A percentile compares a stretch with the other conserved stretches of the same genome.
phyloP scores from a whole-genome alignment of 2,888 invertebrate species.

The Aphodius granarius region DNA sequence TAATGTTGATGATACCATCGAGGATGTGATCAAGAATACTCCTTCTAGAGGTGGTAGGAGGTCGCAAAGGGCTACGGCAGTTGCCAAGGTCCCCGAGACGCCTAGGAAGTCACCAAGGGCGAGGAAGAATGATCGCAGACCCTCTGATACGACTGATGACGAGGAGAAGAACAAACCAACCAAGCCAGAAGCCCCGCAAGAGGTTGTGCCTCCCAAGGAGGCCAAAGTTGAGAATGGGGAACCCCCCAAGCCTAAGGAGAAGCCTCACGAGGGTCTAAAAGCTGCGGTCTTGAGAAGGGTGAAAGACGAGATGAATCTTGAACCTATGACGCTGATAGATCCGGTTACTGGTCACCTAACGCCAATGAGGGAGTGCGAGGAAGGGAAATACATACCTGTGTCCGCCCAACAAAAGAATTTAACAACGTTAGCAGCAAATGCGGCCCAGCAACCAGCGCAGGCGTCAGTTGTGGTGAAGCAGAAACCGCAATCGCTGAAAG shows the following conservation, averaged over 20 bases:
- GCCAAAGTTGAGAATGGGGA: constrained; percentile 10
- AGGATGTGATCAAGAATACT: constrained; percentile 81
- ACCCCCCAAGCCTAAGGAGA: constrained; percentile 32
- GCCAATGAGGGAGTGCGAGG: constrained; percentile 71
- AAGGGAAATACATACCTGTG: constrained; percentile 67
- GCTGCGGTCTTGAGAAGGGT: constrained; percentile 50
- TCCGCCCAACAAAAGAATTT: constrained; percentile 38
- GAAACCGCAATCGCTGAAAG: constrained; percentile 63
- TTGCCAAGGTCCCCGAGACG: constrained; percentile 42
- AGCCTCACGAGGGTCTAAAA: constrained; percentile 50
- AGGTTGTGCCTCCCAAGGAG: constrained; percentile 17
- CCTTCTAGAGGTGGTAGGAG: constrained; percentile 48
- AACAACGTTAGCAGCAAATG: not conserved
- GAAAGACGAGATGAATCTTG: constrained; percentile 53
- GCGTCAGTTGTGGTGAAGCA: constrained; percentile 49
- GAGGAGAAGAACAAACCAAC: constrained; percentile 57
- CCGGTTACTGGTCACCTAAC: constrained; percentile 74
- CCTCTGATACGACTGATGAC: constrained; percentile 64
- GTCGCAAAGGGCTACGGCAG: constrained; percentile 60
- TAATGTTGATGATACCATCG: constrained; percentile 85
- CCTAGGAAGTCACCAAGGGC: constrained; percentile 67
- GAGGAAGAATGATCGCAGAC: constrained; percentile 64
- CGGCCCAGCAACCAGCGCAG: not conserved
- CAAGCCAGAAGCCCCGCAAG: constrained; percentile 37
- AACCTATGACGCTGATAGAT: constrained; percentile 70